phyloP scores from a whole-genome alignment of 2,113 vertebrate species.

The Actenoides lindsayi region DNA sequence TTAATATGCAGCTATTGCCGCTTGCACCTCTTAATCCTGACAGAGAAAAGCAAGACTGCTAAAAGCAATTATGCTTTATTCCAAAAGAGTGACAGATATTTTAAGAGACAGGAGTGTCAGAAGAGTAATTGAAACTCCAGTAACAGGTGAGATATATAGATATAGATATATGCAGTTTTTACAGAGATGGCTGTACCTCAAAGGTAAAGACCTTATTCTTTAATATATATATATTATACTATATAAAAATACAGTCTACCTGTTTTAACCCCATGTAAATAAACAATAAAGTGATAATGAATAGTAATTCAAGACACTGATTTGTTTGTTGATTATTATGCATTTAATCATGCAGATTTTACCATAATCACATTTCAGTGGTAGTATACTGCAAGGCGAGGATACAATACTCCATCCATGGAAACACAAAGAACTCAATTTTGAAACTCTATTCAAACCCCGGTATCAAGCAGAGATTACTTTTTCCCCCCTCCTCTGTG shows the following conservation, averaged over 20 bases:
- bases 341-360: background rate
- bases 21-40: conserved; percentile 12
- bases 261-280: background rate
- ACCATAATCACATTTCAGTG: conserved; percentile 1
- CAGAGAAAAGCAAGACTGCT: background rate
- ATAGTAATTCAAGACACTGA: background rate
- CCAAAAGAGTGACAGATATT: background rate
- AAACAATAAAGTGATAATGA: background rate
- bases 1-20: conserved; percentile 10
- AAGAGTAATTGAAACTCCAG: background rate
- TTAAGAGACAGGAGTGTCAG: background rate
- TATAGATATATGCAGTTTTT: background rate
- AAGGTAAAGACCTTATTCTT: background rate
- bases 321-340: background rate
- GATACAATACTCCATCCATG: background rate
- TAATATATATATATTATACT: background rate
- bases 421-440: background rate
- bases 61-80: background rate
- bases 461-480: background rate
- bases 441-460: conserved; percentile 1
- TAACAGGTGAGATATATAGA: background rate
- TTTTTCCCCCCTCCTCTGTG: background rate
- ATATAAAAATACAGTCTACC: background rate
- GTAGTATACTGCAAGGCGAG: background rate
- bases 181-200: background rate